A percentile compares a stretch with the other conserved stretches of the same genome.
phyloP scores from a whole-genome alignment of 2,888 invertebrate species.

The Entomobrya multifasciata region DNA sequence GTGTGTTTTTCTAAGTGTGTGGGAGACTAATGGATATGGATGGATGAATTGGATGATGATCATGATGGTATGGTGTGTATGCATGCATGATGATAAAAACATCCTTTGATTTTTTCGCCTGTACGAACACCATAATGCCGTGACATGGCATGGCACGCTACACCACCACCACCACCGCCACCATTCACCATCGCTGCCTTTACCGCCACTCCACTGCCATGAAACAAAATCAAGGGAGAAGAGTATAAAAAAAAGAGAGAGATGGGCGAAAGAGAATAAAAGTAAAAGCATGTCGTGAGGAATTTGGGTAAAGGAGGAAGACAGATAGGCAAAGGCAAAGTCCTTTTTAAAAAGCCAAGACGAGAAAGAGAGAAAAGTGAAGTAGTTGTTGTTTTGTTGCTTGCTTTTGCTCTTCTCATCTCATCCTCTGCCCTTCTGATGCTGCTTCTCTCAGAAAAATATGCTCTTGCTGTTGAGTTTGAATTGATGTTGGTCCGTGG shows the following conservation, averaged over 20 bases:
- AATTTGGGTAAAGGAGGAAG: slow-evolving; percentile 47
- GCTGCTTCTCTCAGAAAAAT: slow-evolving; percentile 3
- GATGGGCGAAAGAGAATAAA: slow-evolving; percentile 35
- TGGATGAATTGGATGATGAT: slow-evolving; percentile 41
- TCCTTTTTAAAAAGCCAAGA: slow-evolving; percentile 53
- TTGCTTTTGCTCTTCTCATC: slow-evolving; percentile 31
- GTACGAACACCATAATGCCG: slow-evolving; percentile 47
- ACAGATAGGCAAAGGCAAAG: slow-evolving; percentile 38
- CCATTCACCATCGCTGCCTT: too few species aligned
- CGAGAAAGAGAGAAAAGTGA: slow-evolving; percentile 34
- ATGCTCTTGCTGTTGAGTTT: slow-evolving; percentile 37
- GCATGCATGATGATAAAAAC: slow-evolving; percentile 56
- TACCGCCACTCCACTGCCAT: too few species aligned
- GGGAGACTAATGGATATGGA: slow-evolving; percentile 55
- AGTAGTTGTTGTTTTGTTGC: slow-evolving; percentile 48
- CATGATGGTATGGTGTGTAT: slow-evolving; percentile 49
- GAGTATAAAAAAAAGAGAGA: not conserved
- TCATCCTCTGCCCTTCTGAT: not conserved
- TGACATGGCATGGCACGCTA: slow-evolving; percentile 39
- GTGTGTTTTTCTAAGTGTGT: slow-evolving; percentile 40
- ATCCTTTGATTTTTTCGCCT: slow-evolving; percentile 49
- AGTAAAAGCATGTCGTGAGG: slow-evolving; percentile 58
- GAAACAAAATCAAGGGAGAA: slow-evolving; percentile 31
- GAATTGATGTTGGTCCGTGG: slow-evolving; percentile 27
- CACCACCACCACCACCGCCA: not conserved